Conservation (phyloP, 2,888 invertebrate species). For the Stenodera caucasica region DNA sequence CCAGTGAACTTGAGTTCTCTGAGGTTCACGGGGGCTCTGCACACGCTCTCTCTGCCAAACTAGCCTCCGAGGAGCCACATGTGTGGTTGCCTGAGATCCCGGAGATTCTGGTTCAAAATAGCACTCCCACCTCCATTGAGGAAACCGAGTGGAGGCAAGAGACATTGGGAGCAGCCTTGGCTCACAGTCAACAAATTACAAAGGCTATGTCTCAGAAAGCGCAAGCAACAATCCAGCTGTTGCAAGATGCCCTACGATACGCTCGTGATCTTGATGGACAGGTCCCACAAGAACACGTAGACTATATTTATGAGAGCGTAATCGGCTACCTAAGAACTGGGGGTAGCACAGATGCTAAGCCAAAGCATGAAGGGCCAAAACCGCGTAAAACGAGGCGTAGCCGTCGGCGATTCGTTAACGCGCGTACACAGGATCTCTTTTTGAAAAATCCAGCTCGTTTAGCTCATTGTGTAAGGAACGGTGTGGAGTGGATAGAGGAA, state of each 20-base stretch:
- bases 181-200: slow-evolving; percentile 6
- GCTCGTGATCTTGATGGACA: slow-evolving; percentile 12
- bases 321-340: slow-evolving; percentile 2
- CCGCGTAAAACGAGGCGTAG: slow-evolving; percentile 10
- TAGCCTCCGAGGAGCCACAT: too few species aligned
- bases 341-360: background rate
- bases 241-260: slow-evolving; percentile 19
- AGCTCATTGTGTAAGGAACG: slow-evolving; percentile 36
- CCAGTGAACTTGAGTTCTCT: too few species aligned
- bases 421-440: slow-evolving; percentile 43
- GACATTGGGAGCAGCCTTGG: slow-evolving; percentile 8
- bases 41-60: too few species aligned
- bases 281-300: slow-evolving; percentile 25
- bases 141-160: slow-evolving; percentile 14
- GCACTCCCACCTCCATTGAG: slow-evolving; percentile 9
- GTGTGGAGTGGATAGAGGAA: slow-evolving; percentile 30
- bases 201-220: slow-evolving; percentile 13
- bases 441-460: slow-evolving; percentile 40
- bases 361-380: background rate
- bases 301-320: slow-evolving; percentile 18
- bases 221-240: slow-evolving; percentile 16
- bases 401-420: slow-evolving; percentile 35
- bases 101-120: background rate
- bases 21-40: too few species aligned
- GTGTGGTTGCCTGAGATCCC: slow-evolving; percentile 7